Evolutionary conservation across 2,797 vertebrate genomes (phyloP).

Genomic region (Enteromius unitaeniatus): DNA sequence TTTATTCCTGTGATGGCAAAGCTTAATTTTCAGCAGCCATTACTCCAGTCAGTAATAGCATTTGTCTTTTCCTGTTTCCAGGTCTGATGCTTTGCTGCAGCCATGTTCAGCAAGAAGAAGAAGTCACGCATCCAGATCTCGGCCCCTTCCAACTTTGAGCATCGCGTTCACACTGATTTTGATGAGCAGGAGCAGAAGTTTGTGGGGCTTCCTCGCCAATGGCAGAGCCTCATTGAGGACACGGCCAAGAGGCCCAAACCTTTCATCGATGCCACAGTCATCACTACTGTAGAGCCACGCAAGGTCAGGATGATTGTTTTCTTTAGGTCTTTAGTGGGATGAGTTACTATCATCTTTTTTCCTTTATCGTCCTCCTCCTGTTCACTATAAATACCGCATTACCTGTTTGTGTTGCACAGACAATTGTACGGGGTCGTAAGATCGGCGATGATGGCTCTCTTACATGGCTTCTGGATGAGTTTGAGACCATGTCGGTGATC

Average conservation of each 20-base stretch:
- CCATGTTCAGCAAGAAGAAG: slow-evolving; percentile 95
- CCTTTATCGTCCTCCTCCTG: not conserved
- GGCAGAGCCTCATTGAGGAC: slow-evolving; percentile 97
- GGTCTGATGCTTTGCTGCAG: slow-evolving; percentile 74
- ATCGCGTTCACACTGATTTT: slow-evolving; percentile 94
- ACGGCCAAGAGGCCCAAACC: slow-evolving; percentile 93
- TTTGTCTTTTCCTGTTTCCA: slow-evolving; percentile 51
- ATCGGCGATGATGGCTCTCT: slow-evolving; percentile 86
- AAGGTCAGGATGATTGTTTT: slow-evolving; percentile 78
- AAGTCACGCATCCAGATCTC: slow-evolving; percentile 96
- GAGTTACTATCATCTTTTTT: not conserved
- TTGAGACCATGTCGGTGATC: slow-evolving; percentile 93
- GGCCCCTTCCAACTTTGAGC: slow-evolving; percentile 93
- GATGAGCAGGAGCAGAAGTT: slow-evolving; percentile 94
- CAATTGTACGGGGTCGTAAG: slow-evolving; percentile 91
- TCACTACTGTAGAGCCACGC: slow-evolving; percentile 88
- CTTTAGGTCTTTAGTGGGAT: not conserved
- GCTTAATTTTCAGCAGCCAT: not conserved
- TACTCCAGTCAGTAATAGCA: not conserved
- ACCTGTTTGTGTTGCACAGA: slow-evolving; percentile 70
- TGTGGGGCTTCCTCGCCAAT: slow-evolving; percentile 91
- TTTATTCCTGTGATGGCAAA: not conserved
- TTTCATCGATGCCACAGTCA: slow-evolving; percentile 87
- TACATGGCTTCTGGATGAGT: slow-evolving; percentile 92
- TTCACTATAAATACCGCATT: not conserved